Evolutionary conservation across 2,113 vertebrate genomes (phyloP), one percentile per base, ranked within the genome.

Genomic region (Halichoerus grypus): DNA sequence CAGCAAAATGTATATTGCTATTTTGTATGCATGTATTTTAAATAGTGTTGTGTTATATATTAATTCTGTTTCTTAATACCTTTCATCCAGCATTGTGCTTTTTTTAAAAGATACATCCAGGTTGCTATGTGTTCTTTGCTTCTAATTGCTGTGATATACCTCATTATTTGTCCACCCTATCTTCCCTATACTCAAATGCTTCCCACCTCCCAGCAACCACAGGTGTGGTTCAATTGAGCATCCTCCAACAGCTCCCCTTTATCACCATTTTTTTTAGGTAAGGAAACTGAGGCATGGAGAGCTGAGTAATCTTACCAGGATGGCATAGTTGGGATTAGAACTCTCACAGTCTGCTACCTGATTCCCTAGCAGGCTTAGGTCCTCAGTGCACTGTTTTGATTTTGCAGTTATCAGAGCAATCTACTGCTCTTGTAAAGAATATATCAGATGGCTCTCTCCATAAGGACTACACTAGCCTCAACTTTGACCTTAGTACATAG

Each of bases 81-180:
- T 80, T 91, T 80, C 9, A 11, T 36, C 5, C 53, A 51, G 26
- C 71, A 31, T 4, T 80, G 69, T 53, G 3, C 11, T 26, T 92
- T 93, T 49, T 57, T 6, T 51, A 67, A 65, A 79, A 67, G 15
- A n/a, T n/a, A 18, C 7, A 36, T 24, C 7, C 0, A 0, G 42
- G 21, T 55, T 84, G 15, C 21, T 72, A 0, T 39, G 5, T 49
- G 10, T 74, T 28, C 18, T 63, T 94, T 55, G 24, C 31, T 91
- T 91, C 9, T 65, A 9, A 71, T 16, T 63, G 18, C 42, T 86
- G 10, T 36, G 36, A 49, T 39, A 4, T 1, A 1, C 15, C 71
- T 83, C 8, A 46, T 1, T 61, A 13, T n/a, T 16, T 12, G 33
- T 10, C 4, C 16, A 51, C 14, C 7, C 0, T 19, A 3, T 26